Evolutionary conservation across 2,113 vertebrate species (phyloP).

Genomic region (Eclectus roratus): DNA sequence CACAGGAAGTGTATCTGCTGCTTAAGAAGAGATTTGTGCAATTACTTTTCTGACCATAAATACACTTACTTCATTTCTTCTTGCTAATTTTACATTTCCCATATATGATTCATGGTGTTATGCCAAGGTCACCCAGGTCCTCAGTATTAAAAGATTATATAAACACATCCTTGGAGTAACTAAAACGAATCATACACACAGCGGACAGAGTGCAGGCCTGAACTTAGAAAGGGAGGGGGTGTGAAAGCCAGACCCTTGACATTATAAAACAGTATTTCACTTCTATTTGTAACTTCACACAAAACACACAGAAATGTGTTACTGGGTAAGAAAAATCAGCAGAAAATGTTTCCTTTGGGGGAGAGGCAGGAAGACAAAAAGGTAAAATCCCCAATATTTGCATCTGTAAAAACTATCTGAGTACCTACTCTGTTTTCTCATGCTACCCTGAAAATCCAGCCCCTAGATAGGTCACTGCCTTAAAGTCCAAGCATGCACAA

Average conservation of each 20-base stretch:
- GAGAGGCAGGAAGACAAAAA: background rate
- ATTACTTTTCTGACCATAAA: constrained; percentile 37
- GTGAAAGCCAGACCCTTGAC: background rate
- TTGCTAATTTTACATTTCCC: constrained; percentile 53
- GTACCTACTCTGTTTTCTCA: background rate
- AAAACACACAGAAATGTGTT: background rate
- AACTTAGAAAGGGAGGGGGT: background rate
- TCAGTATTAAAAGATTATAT: constrained; percentile 55
- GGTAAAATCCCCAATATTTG: background rate
- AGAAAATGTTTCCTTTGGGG: background rate
- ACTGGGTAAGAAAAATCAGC: background rate
- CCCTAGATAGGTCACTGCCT: background rate
- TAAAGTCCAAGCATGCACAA: background rate
- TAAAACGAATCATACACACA: background rate
- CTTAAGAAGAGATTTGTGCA: constrained; percentile 31
- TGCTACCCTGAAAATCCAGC: background rate
- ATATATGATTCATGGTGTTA: constrained; percentile 50
- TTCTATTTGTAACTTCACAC: background rate
- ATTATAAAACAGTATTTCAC: background rate
- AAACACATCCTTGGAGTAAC: constrained; percentile 46
- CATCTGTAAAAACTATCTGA: background rate
- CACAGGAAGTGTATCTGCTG: constrained; percentile 46
- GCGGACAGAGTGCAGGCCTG: constrained; percentile 23
- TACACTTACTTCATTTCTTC: background rate
- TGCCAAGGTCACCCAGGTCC: constrained; percentile 37